Evolutionary conservation across 2,113 vertebrate genomes (phyloP).

Genomic region (Bubo scandiacus): DNA sequence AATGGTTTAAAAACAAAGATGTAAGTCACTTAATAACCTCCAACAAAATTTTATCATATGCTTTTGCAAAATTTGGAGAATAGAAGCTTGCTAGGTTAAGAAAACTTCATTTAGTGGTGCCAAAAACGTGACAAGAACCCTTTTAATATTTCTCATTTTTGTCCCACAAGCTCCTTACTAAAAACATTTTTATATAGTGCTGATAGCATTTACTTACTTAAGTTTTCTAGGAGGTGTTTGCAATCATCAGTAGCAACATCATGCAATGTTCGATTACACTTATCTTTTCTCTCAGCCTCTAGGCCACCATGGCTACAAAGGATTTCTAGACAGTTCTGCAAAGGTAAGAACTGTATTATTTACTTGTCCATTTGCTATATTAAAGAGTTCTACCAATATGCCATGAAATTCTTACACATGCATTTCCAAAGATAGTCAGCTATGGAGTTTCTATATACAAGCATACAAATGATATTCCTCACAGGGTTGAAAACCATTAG

Average conservation of each 20-base stretch:
- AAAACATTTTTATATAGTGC: not conserved
- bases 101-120: not conserved
- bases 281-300: constrained; percentile 88
- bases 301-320: constrained; percentile 89
- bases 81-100: not conserved
- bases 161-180: not conserved
- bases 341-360: constrained; percentile 64
- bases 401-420: not conserved
- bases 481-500: not conserved
- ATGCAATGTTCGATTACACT: constrained; percentile 88
- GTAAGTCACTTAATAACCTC: not conserved
- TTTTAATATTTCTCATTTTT: not conserved
- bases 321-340: constrained; percentile 92
- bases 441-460: not conserved
- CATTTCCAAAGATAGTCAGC: not conserved
- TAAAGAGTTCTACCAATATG: not conserved
- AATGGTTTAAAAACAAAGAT: not conserved
- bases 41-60: not conserved
- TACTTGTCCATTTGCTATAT: not conserved
- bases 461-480: not conserved
- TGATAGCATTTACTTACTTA: constrained; percentile 80
- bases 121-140: not conserved
- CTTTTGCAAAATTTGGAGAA: not conserved
- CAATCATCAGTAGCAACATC: constrained; percentile 97
- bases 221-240: constrained; percentile 94